Conservation (phyloP, 1,140 invertebrate species). For the Stenopsyche tienmushanensis region DNA sequence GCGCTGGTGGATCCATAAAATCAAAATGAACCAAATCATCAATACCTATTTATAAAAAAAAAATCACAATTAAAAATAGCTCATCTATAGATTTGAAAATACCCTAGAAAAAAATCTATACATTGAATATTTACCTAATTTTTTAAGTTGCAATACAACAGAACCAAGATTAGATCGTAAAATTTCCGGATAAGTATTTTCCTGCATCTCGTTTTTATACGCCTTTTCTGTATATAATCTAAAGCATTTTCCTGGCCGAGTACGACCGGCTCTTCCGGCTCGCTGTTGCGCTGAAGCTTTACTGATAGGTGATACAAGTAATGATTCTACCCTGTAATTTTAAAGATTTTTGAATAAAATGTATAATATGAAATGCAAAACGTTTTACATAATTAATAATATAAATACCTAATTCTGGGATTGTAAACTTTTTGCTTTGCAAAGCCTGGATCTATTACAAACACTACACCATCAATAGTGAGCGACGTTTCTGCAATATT, state of each 20-base stretch:
- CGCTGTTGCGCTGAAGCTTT: conserved; percentile 99
- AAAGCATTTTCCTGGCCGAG: conserved; percentile 97
- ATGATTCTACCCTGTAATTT: conserved; percentile 80
- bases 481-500: conserved; percentile 99
- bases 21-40: conserved; percentile 99
- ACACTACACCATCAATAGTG: conserved; percentile 99
- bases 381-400: background rate
- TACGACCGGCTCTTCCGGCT: conserved; percentile 95
- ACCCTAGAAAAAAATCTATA: background rate
- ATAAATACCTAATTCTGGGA: conserved; percentile 70
- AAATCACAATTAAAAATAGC: conserved; percentile 16
- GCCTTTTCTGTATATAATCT: conserved; percentile 98
- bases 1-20: conserved; percentile 99
- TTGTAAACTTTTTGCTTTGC: conserved; percentile 99
- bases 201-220: conserved; percentile 99
- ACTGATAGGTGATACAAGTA: conserved; percentile 97
- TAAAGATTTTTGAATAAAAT: background rate
- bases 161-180: conserved; percentile 93
- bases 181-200: conserved; percentile 99
- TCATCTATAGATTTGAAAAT: background rate
- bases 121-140: conserved; percentile 81
- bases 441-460: conserved; percentile 99
- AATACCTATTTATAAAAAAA: conserved; percentile 62
- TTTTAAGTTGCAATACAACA: conserved; percentile 97
- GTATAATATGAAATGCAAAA: background rate